phyloP scores from a whole-genome alignment of 1,140 invertebrate genomes.

The Diorhabda carinulata region DNA sequence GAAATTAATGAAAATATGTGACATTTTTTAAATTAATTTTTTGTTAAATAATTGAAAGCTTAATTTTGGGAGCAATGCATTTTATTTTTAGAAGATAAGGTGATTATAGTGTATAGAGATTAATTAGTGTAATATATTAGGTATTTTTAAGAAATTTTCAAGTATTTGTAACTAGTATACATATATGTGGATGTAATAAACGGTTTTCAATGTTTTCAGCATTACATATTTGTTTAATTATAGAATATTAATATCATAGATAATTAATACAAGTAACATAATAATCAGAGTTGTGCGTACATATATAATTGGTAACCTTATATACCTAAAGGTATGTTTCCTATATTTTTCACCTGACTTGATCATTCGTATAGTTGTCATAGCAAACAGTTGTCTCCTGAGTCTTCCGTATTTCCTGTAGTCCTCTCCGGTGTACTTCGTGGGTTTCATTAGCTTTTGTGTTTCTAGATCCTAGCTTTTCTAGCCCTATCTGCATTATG shows the following conservation, averaged over 20 bases:
- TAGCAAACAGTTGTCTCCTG: too few species aligned
- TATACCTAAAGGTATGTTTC: too few species aligned
- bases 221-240: neutral
- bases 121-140: conserved; percentile 42
- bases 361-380: too few species aligned
- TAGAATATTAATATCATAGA: neutral
- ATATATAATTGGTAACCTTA: too few species aligned
- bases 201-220: conserved; percentile 41
- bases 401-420: too few species aligned
- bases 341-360: too few species aligned
- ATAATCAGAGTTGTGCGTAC: too few species aligned
- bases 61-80: conserved; percentile 26
- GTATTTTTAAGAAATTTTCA: conserved; percentile 46
- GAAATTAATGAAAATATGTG: conserved; percentile 30
- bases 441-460: too few species aligned
- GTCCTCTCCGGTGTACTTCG: too few species aligned
- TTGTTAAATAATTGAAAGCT: conserved; percentile 22
- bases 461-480: too few species aligned
- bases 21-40: conserved; percentile 29
- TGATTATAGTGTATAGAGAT: conserved; percentile 27
- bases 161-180: conserved; percentile 46
- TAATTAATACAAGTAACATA: too few species aligned
- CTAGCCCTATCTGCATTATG: too few species aligned
- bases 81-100: conserved; percentile 26
- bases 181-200: conserved; percentile 44